Percentiles rank a stretch among this genome's conserved stretches.
Evolutionary conservation across 2,113 vertebrate genomes (phyloP).

Genomic region (Pogonocichla stellata): DNA sequence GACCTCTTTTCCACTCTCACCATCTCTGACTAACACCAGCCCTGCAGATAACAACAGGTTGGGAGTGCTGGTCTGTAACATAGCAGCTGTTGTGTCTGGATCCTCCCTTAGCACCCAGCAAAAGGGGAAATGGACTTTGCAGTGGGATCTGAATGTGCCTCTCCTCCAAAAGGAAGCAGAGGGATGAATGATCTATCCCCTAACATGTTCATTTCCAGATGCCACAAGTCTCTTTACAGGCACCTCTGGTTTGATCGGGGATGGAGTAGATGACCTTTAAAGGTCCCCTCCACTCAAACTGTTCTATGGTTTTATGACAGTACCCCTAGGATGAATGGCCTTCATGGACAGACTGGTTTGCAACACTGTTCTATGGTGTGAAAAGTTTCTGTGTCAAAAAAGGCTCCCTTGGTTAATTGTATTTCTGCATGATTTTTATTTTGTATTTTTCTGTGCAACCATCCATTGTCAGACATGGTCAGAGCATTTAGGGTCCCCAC

Average conservation of each 20-base stretch:
- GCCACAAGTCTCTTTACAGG: neutral
- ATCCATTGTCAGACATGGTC: constrained; percentile 36
- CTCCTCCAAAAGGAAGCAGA: neutral
- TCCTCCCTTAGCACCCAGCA: neutral
- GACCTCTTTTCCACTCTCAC: neutral
- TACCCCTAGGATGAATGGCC: neutral
- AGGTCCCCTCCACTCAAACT: neutral
- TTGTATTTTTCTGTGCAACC: constrained; percentile 21
- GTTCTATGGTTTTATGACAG: neutral
- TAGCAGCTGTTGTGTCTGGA: neutral
- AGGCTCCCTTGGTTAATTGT: neutral
- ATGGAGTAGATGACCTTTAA: neutral
- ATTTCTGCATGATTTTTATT: constrained; percentile 44
- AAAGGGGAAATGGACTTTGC: neutral
- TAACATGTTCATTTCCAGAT: neutral
- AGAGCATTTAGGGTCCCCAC: neutral
- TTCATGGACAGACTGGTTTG: neutral
- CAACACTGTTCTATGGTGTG: neutral
- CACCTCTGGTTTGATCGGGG: neutral
- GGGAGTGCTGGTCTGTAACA: neutral
- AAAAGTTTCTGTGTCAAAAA: neutral
- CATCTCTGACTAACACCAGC: neutral
- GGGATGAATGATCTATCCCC: neutral
- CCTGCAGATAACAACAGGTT: neutral
- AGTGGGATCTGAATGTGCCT: neutral